Conservation (phyloP, 1,140 invertebrate species). For the Brachionus koreanus region DNA sequence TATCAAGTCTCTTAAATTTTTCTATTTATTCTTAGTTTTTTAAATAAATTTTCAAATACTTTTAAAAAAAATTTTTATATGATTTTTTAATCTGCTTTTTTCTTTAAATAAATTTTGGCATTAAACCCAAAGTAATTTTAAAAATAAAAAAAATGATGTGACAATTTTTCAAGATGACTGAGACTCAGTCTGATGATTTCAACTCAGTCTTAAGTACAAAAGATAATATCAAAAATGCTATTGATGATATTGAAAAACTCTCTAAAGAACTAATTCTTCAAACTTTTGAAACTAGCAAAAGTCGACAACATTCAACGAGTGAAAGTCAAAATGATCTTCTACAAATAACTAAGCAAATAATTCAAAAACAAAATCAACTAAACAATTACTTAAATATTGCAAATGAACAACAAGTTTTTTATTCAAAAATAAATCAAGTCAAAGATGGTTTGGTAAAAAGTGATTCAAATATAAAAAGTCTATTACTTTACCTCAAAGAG, state of each 20-base stretch:
- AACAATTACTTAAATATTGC: conserved; percentile 17
- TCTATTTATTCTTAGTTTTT: conserved; percentile 28
- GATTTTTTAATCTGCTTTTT: not conserved
- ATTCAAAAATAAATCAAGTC: conserved; percentile 5
- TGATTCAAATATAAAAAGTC: conserved; percentile 32
- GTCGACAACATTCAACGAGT: not conserved
- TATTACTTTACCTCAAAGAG: conserved; percentile 32
- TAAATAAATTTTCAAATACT: not conserved
- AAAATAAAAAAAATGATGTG: not conserved
- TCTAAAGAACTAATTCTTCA: conserved; percentile 4
- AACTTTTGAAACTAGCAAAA: not conserved
- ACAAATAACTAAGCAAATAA: conserved; percentile 23
- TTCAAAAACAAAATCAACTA: conserved; percentile 30
- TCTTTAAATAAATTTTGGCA: not conserved
- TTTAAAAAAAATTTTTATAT: not conserved
- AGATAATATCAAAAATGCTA: conserved; percentile 13
- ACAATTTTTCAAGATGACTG: not conserved
- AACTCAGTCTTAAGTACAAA: conserved; percentile 29
- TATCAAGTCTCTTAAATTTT: conserved; percentile 37
- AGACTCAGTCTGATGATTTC: conserved; percentile 1
- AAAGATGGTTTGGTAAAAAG: not conserved
- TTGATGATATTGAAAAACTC: conserved; percentile 23
- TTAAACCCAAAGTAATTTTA: not conserved
- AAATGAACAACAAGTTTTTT: not conserved
- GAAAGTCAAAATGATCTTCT: conserved; percentile 29